Evolutionary conservation across 2,113 vertebrate genomes (phyloP).

Genomic region (Oncorhynchus gorbuscha): DNA sequence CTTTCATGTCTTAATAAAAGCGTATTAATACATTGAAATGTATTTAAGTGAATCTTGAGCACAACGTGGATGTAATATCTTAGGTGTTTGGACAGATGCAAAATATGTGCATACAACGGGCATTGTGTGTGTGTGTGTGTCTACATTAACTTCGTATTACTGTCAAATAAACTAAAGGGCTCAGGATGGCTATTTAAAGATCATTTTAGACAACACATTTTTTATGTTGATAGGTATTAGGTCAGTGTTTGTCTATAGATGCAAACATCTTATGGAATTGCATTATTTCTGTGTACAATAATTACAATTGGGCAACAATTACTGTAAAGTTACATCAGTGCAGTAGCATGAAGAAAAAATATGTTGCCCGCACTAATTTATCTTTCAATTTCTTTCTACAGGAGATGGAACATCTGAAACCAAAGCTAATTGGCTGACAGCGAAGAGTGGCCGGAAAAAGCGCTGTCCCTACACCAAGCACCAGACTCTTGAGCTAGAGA

Average conservation of each 20-base stretch:
- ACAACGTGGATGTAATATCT: background rate
- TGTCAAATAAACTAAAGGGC: background rate
- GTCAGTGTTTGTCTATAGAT: no score
- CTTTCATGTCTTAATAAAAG: constrained; percentile 50
- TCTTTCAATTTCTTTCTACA: constrained; percentile 71
- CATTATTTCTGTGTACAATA: no score
- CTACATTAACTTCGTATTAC: background rate
- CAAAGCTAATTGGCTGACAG: constrained; percentile 94
- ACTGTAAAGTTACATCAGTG: no score
- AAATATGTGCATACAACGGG: background rate
- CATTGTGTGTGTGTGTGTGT: background rate
- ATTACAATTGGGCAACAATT: no score
- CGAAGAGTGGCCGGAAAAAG: constrained; percentile 98
- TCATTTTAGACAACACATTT: constrained; percentile 15
- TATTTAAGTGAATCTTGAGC: background rate
- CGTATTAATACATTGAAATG: constrained; percentile 4
- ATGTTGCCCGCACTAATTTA: constrained; percentile 38
- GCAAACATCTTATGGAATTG: no score
- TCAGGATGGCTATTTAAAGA: background rate
- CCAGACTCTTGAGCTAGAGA: constrained; percentile 98
- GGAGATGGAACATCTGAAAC: constrained; percentile 86
- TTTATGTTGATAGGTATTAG: no score
- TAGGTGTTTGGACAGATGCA: background rate
- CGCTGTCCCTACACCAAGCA: constrained; percentile 98
- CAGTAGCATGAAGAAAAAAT: no score